phyloP scores from a whole-genome alignment of 2,888 invertebrate species.

The Cetonia aurata region DNA sequence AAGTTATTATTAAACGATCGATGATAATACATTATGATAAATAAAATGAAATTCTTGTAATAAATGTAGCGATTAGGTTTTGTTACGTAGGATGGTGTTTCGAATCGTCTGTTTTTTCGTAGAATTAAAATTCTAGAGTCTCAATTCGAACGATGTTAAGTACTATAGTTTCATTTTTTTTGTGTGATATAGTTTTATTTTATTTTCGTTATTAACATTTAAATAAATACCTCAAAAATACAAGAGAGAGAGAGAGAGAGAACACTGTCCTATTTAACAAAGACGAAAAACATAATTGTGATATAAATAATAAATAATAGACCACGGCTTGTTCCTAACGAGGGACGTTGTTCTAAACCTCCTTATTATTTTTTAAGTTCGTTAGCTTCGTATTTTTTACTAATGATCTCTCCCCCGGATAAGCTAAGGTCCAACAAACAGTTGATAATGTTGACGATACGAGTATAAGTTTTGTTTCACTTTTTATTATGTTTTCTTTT shows the following conservation, averaged over 20 bases:
- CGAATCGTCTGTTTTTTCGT: conserved; percentile 7
- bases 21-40: conserved; percentile 23
- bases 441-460: conserved; percentile 18
- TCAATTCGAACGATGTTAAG: background rate
- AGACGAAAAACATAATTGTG: conserved; percentile 59
- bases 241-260: too few relatives aligned
- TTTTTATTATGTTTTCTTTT: background rate
- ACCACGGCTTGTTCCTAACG: conserved; percentile 65
- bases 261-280: conserved; percentile 56
- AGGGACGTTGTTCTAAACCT: conserved; percentile 61
- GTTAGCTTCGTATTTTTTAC: conserved; percentile 50
- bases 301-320: conserved; percentile 59
- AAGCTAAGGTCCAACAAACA: conserved; percentile 53
- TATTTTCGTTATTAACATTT: conserved; percentile 15
- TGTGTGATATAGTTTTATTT: conserved; percentile 38
- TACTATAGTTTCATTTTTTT: conserved; percentile 32
- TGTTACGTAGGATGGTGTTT: conserved; percentile 46
- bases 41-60: conserved; percentile 28
- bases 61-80: conserved; percentile 44
- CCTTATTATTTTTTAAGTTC: conserved; percentile 57
- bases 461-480: conserved; percentile 27
- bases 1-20: conserved; percentile 36
- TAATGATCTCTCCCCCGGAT: conserved; percentile 61
- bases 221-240: background rate
- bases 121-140: too few relatives aligned